Base-by-base conservation (phyloP, 2,888 invertebrate species). In the Hypomecis atomaria region DNA sequence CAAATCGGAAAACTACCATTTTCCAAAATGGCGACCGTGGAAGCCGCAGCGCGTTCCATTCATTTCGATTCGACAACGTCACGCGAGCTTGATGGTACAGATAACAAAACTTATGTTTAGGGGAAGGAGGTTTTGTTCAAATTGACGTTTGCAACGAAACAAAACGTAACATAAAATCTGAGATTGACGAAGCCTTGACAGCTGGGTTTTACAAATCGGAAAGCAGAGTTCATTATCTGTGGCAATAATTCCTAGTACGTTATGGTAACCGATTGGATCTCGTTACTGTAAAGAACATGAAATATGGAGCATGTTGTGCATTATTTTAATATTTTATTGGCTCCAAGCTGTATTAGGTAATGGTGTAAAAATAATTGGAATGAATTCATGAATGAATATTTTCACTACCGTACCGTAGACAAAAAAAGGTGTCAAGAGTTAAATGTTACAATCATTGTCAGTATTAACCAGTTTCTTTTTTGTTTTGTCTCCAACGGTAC, bases 21-120 rank as follows among this genome's bases (percentile, higher is more conserved):
- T 85, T 81, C 76, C 83, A 86, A 85, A 72, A 85, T 85, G 85
- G 85, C 85, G 74, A 72, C 79, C 75, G 67, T 69, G 67, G 74
- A 78, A 78, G 81, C 40, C 52, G 40, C 52, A 75, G 66, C 76
- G 78, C 77, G 79, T 77, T 81, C 76, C 80, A 78, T 83, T 80
- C 79, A 79, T 82, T 81, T 78, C 71, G 78, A 77, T 79, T 83
- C 82, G 78, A 81, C 80, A 81, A 79, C 83, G 70, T 74, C 72
- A 75, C 72, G 73, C 74, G 59, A 70, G 44, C 59, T 42, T 61
- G 71, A 74, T 71, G 52, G 58, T 55, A 56, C 53, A 66, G 72
- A 72, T 72, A 72, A 70, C 68, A 40, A 60, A 72, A 71, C 69
- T 70, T 72, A 71, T 67, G 70, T 65, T 65, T 65, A 49, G 56